These are phyloP conservation scores for Parasteatoda lunata DNA, from an alignment of 2,888 invertebrate genomes.

Conservation along the genomic window DNA sequence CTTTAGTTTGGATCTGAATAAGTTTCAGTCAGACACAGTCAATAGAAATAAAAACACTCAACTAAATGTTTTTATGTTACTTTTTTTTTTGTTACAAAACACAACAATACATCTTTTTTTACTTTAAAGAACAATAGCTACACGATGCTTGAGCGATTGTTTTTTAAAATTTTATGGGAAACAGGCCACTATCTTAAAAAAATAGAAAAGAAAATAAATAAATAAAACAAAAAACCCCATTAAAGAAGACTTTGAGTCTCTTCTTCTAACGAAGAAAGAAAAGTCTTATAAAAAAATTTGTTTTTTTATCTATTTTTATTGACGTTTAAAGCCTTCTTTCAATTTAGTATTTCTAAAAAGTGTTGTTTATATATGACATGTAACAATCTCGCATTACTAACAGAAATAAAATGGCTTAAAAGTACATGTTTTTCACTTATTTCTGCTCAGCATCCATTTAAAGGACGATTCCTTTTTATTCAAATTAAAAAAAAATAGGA, in stretches of 20 bases:
- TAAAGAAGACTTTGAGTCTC: background rate
- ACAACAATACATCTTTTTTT: background rate
- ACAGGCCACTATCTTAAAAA: background rate
- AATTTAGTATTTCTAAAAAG: too few relatives aligned
- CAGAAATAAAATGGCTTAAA: too few relatives aligned
- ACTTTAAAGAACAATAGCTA: background rate
- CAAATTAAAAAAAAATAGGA: too few relatives aligned
- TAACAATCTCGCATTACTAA: too few relatives aligned
- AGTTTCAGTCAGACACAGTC: background rate
- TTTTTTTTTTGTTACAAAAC: background rate
- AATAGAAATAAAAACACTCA: background rate
- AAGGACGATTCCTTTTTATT: too few relatives aligned
- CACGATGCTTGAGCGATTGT: background rate
- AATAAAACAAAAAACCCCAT: background rate
- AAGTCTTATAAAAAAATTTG: background rate
- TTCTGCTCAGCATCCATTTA: too few relatives aligned
- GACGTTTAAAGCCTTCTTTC: too few relatives aligned
- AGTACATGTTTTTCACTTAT: too few relatives aligned
- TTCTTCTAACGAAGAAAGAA: background rate
- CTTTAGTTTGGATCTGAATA: background rate
- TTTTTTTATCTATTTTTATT: too few relatives aligned
- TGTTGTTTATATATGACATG: too few relatives aligned
- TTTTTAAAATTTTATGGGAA: background rate
- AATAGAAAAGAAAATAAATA: background rate
- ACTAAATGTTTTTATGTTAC: background rate